Conservation (phyloP, 2,113 vertebrate genomes). For the Chionomys nivalis region DNA sequence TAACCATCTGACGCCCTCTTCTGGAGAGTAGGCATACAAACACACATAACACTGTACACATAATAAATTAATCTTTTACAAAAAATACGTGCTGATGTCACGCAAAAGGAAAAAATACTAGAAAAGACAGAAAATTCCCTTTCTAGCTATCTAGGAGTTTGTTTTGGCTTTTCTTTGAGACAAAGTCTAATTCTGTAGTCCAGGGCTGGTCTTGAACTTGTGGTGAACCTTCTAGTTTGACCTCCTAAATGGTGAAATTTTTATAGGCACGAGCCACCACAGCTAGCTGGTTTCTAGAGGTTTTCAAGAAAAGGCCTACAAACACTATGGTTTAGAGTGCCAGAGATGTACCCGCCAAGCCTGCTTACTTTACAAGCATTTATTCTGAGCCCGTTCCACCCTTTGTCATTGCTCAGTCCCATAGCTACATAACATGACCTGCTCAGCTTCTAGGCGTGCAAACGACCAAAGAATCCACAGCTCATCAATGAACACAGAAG, state of each 20-base stretch:
- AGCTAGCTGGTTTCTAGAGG: not conserved
- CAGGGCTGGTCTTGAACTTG: not conserved
- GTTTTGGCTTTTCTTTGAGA: not conserved
- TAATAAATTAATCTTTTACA: no score
- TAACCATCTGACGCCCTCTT: no score
- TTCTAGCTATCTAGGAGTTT: not conserved
- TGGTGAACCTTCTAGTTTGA: not conserved
- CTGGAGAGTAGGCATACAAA: no score
- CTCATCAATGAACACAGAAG: not conserved
- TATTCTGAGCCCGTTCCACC: not conserved
- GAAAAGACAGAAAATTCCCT: not conserved
- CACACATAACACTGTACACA: no score
- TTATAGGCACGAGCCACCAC: not conserved
- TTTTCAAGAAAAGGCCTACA: constrained; percentile 17
- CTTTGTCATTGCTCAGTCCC: not conserved
- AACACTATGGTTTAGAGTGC: not conserved
- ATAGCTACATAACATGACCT: not conserved
- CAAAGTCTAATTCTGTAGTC: not conserved
- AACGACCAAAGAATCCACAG: not conserved
- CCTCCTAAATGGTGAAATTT: not conserved
- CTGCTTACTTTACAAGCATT: not conserved
- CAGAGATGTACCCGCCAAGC: not conserved
- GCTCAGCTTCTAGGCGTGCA: not conserved
- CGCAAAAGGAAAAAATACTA: not conserved
- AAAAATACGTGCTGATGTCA: not conserved